phyloP scores from a whole-genome alignment of 2,113 vertebrate species.

The Canis aureus region DNA sequence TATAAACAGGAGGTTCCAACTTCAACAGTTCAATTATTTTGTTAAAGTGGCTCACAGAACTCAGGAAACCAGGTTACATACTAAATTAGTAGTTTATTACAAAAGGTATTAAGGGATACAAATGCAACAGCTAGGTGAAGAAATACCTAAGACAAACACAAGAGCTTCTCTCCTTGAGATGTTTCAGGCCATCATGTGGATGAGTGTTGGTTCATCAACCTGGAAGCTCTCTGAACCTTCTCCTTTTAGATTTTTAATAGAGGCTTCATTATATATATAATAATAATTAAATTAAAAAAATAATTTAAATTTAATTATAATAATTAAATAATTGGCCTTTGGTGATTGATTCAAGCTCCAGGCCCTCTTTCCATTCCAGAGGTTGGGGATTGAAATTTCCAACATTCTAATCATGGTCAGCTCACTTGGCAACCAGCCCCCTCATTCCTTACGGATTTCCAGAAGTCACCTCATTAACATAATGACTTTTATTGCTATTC shows the following conservation, averaged over 20 bases:
- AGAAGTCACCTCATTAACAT: background rate
- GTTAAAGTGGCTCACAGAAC: background rate
- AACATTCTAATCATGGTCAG: background rate
- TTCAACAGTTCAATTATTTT: background rate
- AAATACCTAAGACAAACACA: background rate
- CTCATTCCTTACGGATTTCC: background rate
- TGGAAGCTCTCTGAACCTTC: background rate
- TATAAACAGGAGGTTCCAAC: background rate
- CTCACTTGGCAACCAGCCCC: background rate
- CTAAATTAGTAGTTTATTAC: background rate
- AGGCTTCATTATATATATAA: background rate
- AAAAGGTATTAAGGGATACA: background rate
- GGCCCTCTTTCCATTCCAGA: background rate
- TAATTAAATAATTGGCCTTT: background rate
- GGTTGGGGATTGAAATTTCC: background rate
- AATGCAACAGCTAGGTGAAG: background rate
- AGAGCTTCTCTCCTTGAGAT: background rate
- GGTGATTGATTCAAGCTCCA: background rate
- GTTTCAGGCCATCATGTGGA: background rate
- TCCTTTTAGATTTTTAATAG: background rate
- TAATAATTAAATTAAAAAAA: no score
- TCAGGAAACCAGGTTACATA: background rate
- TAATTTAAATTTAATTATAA: no score
- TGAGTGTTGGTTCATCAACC: background rate
- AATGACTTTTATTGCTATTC: background rate